A percentile compares a stretch with the other conserved stretches of the same genome.
These are phyloP conservation scores for Tetragnatha versicolor DNA, from an alignment of 1,140 invertebrate species.

Conservation along the genomic window DNA sequence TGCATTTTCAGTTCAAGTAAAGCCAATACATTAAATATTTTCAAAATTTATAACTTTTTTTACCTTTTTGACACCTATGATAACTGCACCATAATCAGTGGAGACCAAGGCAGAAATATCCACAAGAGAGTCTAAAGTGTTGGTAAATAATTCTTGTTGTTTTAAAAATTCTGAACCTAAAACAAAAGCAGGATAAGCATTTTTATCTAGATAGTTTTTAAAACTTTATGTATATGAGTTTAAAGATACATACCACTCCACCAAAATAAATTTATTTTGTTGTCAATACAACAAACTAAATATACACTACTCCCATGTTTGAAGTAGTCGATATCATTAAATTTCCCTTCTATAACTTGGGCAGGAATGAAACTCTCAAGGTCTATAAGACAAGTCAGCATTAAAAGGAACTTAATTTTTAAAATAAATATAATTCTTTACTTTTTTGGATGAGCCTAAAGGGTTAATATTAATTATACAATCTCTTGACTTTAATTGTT, in stretches of 20 bases:
- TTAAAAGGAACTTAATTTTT: too few relatives aligned
- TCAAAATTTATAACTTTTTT: slow-evolving; percentile 12
- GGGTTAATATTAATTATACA: too few relatives aligned
- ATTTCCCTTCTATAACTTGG: not conserved
- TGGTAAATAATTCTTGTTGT: not conserved
- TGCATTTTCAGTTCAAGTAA: too few relatives aligned
- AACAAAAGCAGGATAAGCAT: too few relatives aligned
- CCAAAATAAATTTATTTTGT: not conserved
- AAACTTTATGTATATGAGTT: too few relatives aligned
- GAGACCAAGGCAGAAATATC: not conserved
- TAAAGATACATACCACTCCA: not conserved
- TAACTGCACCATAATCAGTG: not conserved
- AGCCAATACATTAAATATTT: too few relatives aligned
- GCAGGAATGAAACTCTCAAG: not conserved
- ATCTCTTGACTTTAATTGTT: too few relatives aligned
- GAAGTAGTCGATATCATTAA: not conserved
- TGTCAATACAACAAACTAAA: not conserved
- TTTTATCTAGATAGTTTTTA: too few relatives aligned
- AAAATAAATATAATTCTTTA: too few relatives aligned
- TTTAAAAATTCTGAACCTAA: not conserved
- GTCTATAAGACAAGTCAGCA: not conserved
- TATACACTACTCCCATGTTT: not conserved
- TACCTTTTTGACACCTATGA: not conserved
- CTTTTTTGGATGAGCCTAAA: too few relatives aligned
- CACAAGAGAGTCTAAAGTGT: not conserved